phyloP scores from a whole-genome alignment of 2,113 vertebrate species.

The Embiotoca jacksoni region DNA sequence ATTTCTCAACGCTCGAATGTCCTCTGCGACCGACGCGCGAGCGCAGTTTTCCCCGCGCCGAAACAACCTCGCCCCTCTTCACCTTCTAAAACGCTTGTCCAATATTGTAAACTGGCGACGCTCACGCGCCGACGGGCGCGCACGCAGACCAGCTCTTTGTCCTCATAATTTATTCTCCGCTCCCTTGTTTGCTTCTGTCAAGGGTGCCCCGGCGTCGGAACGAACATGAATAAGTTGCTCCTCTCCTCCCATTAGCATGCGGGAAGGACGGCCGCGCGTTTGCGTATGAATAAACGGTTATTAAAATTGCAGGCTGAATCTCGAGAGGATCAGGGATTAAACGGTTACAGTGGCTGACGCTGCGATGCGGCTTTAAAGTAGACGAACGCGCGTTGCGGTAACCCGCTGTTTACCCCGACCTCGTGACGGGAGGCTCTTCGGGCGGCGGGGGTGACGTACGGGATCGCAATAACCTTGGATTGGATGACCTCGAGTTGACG shows the following conservation, averaged over 20 bases:
- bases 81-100: constrained; percentile 35
- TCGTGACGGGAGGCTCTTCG: neutral
- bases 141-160: constrained; percentile 1
- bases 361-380: constrained; percentile 33
- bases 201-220: constrained; percentile 40
- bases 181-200: constrained; percentile 39
- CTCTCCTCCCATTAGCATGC: constrained; percentile 57
- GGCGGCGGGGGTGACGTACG: neutral
- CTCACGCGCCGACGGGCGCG: constrained; percentile 15
- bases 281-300: constrained; percentile 67
- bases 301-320: constrained; percentile 57
- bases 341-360: constrained; percentile 37
- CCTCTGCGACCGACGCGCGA: constrained; percentile 9
- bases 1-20: constrained; percentile 14
- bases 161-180: constrained; percentile 16
- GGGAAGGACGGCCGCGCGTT: constrained; percentile 15
- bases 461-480: constrained; percentile 23
- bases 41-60: neutral
- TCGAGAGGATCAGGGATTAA: constrained; percentile 61
- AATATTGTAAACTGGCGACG: constrained; percentile 7
- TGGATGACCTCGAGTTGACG: neutral
- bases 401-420: constrained; percentile 40
- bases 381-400: constrained; percentile 43
- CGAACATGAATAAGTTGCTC: constrained; percentile 50
- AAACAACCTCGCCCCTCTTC: constrained; percentile 28